A percentile compares a stretch with the other conserved stretches of the same genome.
phyloP scores from a whole-genome alignment of 1,140 invertebrate genomes.

The Latrodectus geometricus region DNA sequence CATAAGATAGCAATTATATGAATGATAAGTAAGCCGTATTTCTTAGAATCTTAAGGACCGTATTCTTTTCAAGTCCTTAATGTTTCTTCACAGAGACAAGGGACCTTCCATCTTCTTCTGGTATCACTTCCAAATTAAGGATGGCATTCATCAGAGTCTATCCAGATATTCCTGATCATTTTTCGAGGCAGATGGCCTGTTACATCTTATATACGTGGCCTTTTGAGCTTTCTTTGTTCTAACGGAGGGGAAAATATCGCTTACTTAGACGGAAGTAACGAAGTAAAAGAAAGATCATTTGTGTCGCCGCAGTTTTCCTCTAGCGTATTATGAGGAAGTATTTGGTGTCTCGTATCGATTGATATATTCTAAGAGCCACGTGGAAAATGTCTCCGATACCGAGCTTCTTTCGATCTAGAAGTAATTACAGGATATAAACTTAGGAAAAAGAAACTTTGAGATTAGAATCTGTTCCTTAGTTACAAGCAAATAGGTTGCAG shows the following conservation, averaged over 20 bases:
- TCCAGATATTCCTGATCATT: constrained; percentile 8
- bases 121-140: constrained; percentile 19
- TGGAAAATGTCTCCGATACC: constrained; percentile 34
- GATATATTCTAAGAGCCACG: constrained; percentile 1
- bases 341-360: constrained; percentile 33
- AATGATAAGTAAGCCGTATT: not conserved
- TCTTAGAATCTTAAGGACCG: not conserved
- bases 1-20: too few relatives aligned
- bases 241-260: constrained; percentile 39
- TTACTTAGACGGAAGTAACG: constrained; percentile 52
- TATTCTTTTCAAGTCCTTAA: not conserved
- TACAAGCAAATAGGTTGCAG: too few relatives aligned
- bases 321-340: not conserved
- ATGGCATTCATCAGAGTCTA: constrained; percentile 38
- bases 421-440: too few relatives aligned
- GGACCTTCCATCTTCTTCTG: not conserved
- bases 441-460: too few relatives aligned
- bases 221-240: constrained; percentile 21
- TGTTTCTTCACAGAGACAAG: not conserved
- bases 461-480: too few relatives aligned
- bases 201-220: not conserved
- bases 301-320: constrained; percentile 9
- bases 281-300: constrained; percentile 50
- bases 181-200: constrained; percentile 36
- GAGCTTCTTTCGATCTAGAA: not conserved